Evolutionary conservation across 2,888 invertebrate species (phyloP).

Genomic region (Sacculina carcini): DNA sequence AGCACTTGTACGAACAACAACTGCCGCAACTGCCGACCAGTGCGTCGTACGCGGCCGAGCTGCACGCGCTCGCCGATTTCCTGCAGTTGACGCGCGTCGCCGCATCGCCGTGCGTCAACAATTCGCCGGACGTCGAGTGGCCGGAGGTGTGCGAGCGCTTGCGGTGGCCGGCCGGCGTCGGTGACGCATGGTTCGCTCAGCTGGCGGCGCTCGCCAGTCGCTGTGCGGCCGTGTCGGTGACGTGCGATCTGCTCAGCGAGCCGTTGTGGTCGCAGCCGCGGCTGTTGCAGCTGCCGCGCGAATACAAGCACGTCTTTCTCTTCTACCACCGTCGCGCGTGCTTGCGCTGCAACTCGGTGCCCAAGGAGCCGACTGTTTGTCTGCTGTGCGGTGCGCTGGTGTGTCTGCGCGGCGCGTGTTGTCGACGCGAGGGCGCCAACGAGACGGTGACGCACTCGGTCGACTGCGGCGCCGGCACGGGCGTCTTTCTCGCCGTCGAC

Average conservation of each 20-base stretch:
- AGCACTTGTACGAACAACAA: constrained; percentile 38
- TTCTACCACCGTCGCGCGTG: constrained; percentile 77
- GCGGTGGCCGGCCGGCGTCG: constrained; percentile 10
- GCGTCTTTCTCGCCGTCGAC: constrained; percentile 77
- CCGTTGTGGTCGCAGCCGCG: constrained; percentile 45
- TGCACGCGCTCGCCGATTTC: constrained; percentile 46
- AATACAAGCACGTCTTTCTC: constrained; percentile 74
- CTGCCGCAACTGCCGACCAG: constrained; percentile 14
- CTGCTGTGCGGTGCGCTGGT: constrained; percentile 75
- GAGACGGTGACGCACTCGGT: constrained; percentile 38
- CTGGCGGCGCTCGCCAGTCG: constrained; percentile 9
- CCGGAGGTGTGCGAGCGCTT: constrained; percentile 5
- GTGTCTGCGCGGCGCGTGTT: constrained; percentile 67
- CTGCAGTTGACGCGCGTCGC: constrained; percentile 29
- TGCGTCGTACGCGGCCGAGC: constrained; percentile 33
- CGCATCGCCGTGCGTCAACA: neutral
- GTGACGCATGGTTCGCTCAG: constrained; percentile 11
- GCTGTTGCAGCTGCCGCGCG: constrained; percentile 55
- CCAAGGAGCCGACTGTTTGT: constrained; percentile 73
- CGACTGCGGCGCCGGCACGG: constrained; percentile 84
- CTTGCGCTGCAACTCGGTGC: constrained; percentile 61
- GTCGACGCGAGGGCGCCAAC: constrained; percentile 32
- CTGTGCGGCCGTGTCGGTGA: constrained; percentile 6
- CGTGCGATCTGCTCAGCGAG: constrained; percentile 9
- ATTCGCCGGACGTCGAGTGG: constrained; percentile 7